Base-by-base conservation (phyloP, 2,113 vertebrate species). In the Trematocara unimaculatum region DNA sequence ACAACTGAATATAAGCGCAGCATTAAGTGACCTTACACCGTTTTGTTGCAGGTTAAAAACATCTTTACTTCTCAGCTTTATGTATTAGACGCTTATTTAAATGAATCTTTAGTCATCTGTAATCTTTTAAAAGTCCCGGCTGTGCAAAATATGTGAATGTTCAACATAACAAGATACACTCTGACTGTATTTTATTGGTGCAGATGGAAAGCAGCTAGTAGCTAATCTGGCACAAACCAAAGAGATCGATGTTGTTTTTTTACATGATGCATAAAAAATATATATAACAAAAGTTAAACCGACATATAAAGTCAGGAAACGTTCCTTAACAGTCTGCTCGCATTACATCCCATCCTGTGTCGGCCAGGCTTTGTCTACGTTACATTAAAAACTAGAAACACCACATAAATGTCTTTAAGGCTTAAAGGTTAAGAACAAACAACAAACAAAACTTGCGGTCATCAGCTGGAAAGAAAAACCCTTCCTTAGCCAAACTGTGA, bases 401-500 rank as follows among this genome's bases (percentile, higher is more conserved):
- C 42, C 45, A 56, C 40, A 78, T 20, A 85, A 77, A 87, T 26
- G 70, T 82, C 78, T 81, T 70, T 18, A 14, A 77, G 64, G 87
- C 53, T 87, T 82, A 80, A 92, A 87, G 87, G 82, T 86, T 81
- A 86, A 42, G 26, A 79, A 81, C 78, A 91, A 87, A 91, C 85
- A 91, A 72, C 62, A 88, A 92, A 90, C 82, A 82, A 86, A 90
- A 88, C 67, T 82, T 33, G 54, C 8, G 72, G 74, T 45, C 47
- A 78, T 33, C 77, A 83, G 80, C 82, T 87, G 90, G 78, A 90
- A 90, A 87, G 79, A 82, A 86, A 79, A 86, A 80, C 47, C 62
- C 9, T 8, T 7, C 78, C 54, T 90, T 84, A 18, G 91, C 83
- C 89, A 88, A 89, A 89, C 51, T 87, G 90, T 82, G 87, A 93